Conservation (phyloP, 1,140 invertebrate genomes). For the Lerema accius region DNA sequence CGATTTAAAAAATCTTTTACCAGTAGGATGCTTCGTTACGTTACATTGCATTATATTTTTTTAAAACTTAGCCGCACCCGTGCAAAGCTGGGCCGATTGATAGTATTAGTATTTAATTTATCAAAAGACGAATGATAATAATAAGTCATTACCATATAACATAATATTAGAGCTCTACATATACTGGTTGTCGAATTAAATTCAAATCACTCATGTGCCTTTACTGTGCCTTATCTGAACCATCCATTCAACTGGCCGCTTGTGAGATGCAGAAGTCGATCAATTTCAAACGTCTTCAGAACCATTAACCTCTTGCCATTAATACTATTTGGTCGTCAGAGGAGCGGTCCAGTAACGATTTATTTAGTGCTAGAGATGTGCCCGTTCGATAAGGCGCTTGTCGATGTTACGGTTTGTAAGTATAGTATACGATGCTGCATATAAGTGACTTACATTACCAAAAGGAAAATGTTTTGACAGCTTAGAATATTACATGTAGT, state of each 20-base stretch:
- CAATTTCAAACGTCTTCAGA: constrained; percentile 64
- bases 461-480: constrained; percentile 13
- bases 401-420: constrained; percentile 57
- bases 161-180: constrained; percentile 15
- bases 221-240: constrained; percentile 41
- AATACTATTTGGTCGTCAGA: constrained; percentile 61
- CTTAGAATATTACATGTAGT: too few relatives aligned
- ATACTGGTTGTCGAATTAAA: constrained; percentile 41
- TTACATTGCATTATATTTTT: too few relatives aligned
- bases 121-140: neutral
- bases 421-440: constrained; percentile 55
- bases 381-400: constrained; percentile 63
- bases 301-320: constrained; percentile 64
- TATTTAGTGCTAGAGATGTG: constrained; percentile 72
- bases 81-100: too few relatives aligned
- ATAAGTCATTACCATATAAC: constrained; percentile 14
- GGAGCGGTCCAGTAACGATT: constrained; percentile 53
- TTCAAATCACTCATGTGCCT: constrained; percentile 51
- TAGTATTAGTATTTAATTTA: too few relatives aligned
- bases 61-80: too few relatives aligned
- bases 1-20: too few relatives aligned
- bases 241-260: constrained; percentile 43
- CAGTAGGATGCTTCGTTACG: too few relatives aligned
- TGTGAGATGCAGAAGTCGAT: constrained; percentile 57
- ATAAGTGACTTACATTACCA: constrained; percentile 31